phyloP scores from a whole-genome alignment of 1,140 invertebrate species.

The Ridgeia piscesae region DNA sequence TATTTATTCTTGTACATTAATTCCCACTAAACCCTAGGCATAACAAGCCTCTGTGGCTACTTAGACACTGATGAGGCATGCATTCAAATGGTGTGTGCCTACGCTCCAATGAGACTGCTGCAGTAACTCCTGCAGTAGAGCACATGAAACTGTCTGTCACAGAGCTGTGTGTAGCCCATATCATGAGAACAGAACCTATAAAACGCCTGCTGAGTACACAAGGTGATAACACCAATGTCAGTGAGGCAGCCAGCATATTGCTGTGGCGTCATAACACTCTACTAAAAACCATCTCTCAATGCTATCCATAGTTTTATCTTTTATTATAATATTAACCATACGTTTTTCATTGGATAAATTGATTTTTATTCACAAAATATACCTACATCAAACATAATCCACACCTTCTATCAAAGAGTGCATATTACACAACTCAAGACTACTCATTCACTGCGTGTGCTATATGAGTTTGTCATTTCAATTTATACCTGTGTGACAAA shows the following conservation, averaged over 20 bases:
- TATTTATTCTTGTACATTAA: neutral
- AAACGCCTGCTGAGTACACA: neutral
- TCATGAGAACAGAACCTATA: neutral
- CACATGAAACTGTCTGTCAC: neutral
- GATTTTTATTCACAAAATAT: too few species aligned
- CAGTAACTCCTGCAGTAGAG: neutral
- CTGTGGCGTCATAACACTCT: neutral
- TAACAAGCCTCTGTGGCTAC: neutral
- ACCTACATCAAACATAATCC: too few species aligned
- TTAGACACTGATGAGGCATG: neutral
- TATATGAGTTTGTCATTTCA: too few species aligned
- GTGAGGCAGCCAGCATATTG: neutral
- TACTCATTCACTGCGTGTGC: too few species aligned
- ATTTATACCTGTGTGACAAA: too few species aligned
- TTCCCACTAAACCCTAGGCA: neutral
- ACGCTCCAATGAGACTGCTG: neutral
- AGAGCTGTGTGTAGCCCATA: neutral
- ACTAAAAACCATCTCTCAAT: neutral
- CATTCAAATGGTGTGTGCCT: neutral
- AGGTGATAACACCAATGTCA: neutral
- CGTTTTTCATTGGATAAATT: too few species aligned
- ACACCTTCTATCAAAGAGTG: too few species aligned
- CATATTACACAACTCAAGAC: too few species aligned
- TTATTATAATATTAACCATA: too few species aligned
- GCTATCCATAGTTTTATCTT: too few species aligned